Conservation (phyloP, 2,888 invertebrate species). For the Yponomeuta cagnagella region DNA sequence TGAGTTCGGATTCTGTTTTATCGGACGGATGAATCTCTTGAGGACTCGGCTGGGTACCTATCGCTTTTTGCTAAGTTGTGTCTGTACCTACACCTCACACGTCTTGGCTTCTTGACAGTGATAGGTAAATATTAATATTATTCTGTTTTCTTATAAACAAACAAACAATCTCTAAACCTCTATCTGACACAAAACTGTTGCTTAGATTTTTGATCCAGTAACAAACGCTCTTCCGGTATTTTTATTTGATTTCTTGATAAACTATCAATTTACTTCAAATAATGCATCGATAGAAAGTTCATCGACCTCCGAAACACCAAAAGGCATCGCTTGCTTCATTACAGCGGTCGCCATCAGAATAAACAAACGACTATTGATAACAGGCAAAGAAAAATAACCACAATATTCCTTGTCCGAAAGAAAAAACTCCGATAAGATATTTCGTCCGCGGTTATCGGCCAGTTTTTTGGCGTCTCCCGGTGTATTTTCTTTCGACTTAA, state of each 20-base stretch:
- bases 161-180: no score
- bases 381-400: conserved; percentile 53
- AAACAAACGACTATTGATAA: conserved; percentile 47
- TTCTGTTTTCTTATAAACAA: no score
- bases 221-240: neutral
- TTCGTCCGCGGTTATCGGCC: conserved; percentile 3
- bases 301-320: conserved; percentile 26
- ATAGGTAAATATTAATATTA: no score
- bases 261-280: neutral
- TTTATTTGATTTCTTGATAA: neutral
- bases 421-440: conserved; percentile 9
- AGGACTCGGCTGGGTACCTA: neutral
- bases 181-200: neutral
- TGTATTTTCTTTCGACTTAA: conserved; percentile 57
- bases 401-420: conserved; percentile 40
- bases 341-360: conserved; percentile 54
- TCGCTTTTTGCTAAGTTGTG: neutral
- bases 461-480: conserved; percentile 40
- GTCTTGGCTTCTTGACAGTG: no score
- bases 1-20: conserved; percentile 20
- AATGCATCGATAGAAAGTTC: conserved; percentile 6
- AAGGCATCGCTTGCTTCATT: conserved; percentile 38
- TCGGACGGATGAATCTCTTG: conserved; percentile 13
- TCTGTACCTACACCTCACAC: no score
- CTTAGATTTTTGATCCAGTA: neutral